Conservation (phyloP, 2,888 invertebrate species). For the Julus scandinavius region DNA sequence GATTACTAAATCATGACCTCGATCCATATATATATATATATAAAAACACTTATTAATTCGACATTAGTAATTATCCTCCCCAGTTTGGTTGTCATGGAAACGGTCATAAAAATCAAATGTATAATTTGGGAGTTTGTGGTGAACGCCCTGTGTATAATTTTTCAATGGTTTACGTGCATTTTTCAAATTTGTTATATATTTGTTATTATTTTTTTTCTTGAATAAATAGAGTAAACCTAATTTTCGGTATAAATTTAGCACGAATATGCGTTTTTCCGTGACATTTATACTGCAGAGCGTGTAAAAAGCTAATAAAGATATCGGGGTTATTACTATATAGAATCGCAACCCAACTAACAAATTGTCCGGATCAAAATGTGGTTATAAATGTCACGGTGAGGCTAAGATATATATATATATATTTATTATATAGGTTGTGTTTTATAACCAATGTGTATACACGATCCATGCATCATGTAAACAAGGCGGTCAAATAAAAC, state of each 20-base stretch:
- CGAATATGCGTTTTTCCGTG: not conserved
- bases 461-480: not conserved
- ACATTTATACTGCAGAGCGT: not conserved
- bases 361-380: not conserved
- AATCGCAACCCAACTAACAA: not conserved
- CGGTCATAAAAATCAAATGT: not conserved
- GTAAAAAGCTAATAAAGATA: constrained; percentile 8
- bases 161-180: not conserved
- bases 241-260: not conserved
- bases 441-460: not conserved
- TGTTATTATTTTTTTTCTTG: not conserved
- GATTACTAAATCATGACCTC: not conserved
- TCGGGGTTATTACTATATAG: not conserved
- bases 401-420: too few relatives aligned
- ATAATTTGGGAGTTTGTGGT: not conserved
- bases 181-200: not conserved
- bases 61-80: not conserved
- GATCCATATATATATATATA: not conserved
- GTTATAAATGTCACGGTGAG: constrained; percentile 2
- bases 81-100: not conserved
- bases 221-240: not conserved
- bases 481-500: too few relatives aligned
- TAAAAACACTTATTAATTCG: not conserved
- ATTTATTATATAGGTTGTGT: not conserved
- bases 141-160: not conserved